These are phyloP conservation scores for Seriola aureovittata DNA, from an alignment of 2,113 vertebrate genomes.

Conservation along the genomic window DNA sequence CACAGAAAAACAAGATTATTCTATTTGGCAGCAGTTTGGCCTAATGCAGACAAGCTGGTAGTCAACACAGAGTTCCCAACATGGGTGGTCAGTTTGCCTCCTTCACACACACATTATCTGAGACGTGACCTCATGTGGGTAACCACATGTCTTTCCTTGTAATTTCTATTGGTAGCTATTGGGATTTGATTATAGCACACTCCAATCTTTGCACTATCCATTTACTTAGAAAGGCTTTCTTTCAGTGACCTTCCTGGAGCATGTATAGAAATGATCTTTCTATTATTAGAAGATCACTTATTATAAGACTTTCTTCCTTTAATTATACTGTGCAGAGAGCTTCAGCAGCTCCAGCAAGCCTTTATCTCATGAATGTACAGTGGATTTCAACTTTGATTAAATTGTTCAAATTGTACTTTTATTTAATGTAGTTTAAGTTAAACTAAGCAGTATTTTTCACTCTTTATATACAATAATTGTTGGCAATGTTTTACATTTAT, in stretches of 20 bases:
- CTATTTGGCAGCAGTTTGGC: neutral
- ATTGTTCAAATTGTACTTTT: neutral
- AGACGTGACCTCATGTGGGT: neutral
- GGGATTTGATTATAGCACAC: neutral
- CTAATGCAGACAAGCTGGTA: neutral
- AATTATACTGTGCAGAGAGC: neutral
- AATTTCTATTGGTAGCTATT: neutral
- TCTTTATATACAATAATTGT: neutral
- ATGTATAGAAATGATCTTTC: neutral
- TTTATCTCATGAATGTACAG: neutral
- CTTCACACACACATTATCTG: neutral
- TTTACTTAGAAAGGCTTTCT: neutral
- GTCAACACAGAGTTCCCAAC: neutral
- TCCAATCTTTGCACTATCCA: neutral
- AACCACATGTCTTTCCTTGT: neutral
- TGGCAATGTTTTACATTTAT: neutral
- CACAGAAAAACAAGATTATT: neutral
- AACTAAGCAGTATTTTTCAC: neutral
- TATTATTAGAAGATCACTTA: neutral
- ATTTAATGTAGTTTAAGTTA: neutral
- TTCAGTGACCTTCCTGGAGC: slow-evolving; percentile 16
- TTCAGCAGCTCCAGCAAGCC: neutral
- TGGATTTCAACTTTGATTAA: neutral
- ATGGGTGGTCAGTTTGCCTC: too few relatives aligned
- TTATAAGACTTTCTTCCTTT: neutral